Conservation (phyloP, 2,888 invertebrate species). For the Synanthedon andrenaeformis region DNA sequence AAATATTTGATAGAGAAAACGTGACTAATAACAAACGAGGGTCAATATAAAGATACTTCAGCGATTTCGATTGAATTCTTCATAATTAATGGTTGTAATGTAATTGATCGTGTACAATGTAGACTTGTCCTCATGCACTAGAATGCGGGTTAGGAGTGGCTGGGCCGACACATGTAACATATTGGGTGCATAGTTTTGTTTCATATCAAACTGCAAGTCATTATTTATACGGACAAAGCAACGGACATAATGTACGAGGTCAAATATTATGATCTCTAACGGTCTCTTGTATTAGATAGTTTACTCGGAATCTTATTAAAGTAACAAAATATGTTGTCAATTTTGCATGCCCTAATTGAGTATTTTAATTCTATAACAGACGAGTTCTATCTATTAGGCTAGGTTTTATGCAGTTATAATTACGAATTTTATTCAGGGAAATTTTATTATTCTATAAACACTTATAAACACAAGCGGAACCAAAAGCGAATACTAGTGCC, state of each 20-base stretch:
- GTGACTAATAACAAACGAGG: conserved; percentile 31
- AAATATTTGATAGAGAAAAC: conserved; percentile 47
- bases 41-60: conserved; percentile 29
- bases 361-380: too few species aligned
- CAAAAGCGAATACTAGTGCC: too few species aligned
- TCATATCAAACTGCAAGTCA: conserved; percentile 43
- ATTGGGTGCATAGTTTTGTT: conserved; percentile 34
- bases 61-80: conserved; percentile 37
- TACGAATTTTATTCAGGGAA: too few species aligned
- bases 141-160: conserved; percentile 40
- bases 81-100: conserved; percentile 40
- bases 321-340: too few species aligned
- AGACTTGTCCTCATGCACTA: conserved; percentile 27
- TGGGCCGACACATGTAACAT: conserved; percentile 33
- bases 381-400: too few species aligned
- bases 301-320: too few species aligned
- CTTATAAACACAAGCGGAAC: too few species aligned
- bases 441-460: too few species aligned
- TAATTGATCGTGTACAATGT: conserved; percentile 42
- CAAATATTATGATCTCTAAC: conserved; percentile 42
- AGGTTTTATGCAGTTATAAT: too few species aligned
- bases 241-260: conserved; percentile 28
- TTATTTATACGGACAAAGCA: conserved; percentile 19
- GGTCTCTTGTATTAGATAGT: conserved; percentile 16
- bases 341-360: too few species aligned